Evolutionary conservation across 2,888 invertebrate species (phyloP).

Genomic region (Epirrita christyi): DNA sequence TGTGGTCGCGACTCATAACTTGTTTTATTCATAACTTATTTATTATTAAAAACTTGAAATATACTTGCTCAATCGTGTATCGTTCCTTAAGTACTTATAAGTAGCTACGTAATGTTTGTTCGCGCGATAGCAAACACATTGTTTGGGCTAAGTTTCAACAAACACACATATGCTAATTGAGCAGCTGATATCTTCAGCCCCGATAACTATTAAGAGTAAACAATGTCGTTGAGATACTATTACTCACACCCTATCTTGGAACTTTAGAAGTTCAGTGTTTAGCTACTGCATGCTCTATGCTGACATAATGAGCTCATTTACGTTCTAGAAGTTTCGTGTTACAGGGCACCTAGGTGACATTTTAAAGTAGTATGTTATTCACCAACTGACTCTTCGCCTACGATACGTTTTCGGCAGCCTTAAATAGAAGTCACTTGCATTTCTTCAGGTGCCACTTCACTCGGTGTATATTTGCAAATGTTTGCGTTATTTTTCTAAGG

Average conservation of each 20-base stretch:
- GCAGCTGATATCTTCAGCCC: conserved; percentile 38
- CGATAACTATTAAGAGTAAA: conserved; percentile 29
- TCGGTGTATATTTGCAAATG: too few species aligned
- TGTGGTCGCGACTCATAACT: too few species aligned
- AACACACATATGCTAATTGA: conserved; percentile 39
- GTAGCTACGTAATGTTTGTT: conserved; percentile 15
- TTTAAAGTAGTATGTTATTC: too few species aligned
- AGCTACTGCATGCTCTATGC: neutral
- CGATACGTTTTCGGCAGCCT: too few species aligned
- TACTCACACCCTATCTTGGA: neutral
- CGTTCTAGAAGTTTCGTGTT: neutral
- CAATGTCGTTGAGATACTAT: conserved; percentile 1
- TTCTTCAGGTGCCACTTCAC: too few species aligned
- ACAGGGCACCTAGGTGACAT: neutral
- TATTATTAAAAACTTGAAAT: too few species aligned
- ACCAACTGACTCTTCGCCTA: too few species aligned
- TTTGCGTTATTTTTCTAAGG: too few species aligned
- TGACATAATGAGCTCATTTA: neutral
- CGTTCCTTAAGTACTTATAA: too few species aligned
- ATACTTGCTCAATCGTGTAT: too few species aligned
- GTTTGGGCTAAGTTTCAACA: conserved; percentile 21
- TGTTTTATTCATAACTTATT: too few species aligned
- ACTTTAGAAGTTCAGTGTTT: neutral
- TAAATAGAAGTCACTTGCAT: too few species aligned
- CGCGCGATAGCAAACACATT: conserved; percentile 23